These are phyloP conservation scores for Coreoperca whiteheadi DNA, from an alignment of 2,113 vertebrate species.

Conservation along the genomic window DNA sequence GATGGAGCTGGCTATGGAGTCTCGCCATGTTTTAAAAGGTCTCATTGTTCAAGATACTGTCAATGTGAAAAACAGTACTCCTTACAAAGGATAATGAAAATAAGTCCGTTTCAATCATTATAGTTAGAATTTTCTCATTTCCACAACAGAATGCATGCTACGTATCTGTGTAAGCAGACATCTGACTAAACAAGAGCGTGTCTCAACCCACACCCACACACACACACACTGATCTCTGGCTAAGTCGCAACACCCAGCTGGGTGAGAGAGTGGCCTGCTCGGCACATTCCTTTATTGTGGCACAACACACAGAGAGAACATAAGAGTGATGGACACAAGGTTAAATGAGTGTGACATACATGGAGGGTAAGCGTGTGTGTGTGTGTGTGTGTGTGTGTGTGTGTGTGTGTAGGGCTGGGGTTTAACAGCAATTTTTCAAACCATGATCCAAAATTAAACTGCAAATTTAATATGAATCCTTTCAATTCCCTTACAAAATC, in stretches of 20 bases:
- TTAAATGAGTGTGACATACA: slow-evolving; percentile 58
- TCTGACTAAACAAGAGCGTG: slow-evolving; percentile 57
- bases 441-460: not conserved
- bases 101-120: too few species aligned
- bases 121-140: too few species aligned
- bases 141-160: too few species aligned
- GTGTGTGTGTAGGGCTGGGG: not conserved
- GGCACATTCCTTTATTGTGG: slow-evolving; percentile 79
- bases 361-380: slow-evolving; percentile 7
- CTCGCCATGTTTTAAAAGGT: not conserved
- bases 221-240: slow-evolving; percentile 65
- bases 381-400: slow-evolving; percentile 8
- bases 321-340: slow-evolving; percentile 37
- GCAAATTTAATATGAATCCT: not conserved
- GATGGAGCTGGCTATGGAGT: not conserved
- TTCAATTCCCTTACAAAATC: not conserved
- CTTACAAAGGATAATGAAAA: slow-evolving; percentile 33
- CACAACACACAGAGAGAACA: slow-evolving; percentile 50
- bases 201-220: slow-evolving; percentile 30
- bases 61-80: slow-evolving; percentile 32
- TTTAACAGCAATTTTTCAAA: too few species aligned
- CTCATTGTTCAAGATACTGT: slow-evolving; percentile 19
- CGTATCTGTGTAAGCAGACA: slow-evolving; percentile 51
- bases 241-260: slow-evolving; percentile 71
- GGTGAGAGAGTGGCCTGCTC: slow-evolving; percentile 66